A percentile compares a stretch with the other conserved stretches of the same genome.
Evolutionary conservation across 2,797 vertebrate species (phyloP).

Genomic region (Acomys russatus): DNA sequence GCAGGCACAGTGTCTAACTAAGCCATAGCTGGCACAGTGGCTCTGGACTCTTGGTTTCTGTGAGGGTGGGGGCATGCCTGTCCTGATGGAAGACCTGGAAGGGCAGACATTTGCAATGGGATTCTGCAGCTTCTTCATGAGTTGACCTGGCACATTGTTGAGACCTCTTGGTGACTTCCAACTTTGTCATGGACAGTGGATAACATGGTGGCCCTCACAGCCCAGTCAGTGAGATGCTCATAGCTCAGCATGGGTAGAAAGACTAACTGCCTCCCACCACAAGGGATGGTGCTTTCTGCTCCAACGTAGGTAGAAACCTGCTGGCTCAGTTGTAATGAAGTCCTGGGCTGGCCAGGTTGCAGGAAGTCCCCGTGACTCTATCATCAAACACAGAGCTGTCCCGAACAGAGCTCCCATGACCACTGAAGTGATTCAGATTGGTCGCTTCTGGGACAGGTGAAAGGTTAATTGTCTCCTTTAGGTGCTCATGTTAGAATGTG

Average conservation of each 20-base stretch:
- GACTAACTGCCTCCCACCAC: background rate
- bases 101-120: background rate
- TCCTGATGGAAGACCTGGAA: background rate
- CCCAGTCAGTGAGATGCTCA: too few relatives aligned
- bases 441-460: background rate
- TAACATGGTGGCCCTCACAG: background rate
- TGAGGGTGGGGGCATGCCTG: background rate
- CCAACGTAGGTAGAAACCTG: background rate
- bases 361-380: background rate
- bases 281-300: background rate
- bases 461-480: background rate
- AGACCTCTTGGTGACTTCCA: background rate
- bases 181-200: background rate
- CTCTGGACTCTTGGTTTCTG: background rate
- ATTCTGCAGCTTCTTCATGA: background rate
- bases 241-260: background rate
- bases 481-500: background rate
- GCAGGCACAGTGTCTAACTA: background rate
- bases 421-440: background rate
- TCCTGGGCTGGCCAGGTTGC: background rate
- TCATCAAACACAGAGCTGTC: background rate
- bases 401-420: background rate
- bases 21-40: background rate
- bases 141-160: background rate
- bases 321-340: background rate